These are phyloP conservation scores for Helicolenus hilgendorfi DNA, from an alignment of 2,797 vertebrate genomes.

Conservation along the genomic window DNA sequence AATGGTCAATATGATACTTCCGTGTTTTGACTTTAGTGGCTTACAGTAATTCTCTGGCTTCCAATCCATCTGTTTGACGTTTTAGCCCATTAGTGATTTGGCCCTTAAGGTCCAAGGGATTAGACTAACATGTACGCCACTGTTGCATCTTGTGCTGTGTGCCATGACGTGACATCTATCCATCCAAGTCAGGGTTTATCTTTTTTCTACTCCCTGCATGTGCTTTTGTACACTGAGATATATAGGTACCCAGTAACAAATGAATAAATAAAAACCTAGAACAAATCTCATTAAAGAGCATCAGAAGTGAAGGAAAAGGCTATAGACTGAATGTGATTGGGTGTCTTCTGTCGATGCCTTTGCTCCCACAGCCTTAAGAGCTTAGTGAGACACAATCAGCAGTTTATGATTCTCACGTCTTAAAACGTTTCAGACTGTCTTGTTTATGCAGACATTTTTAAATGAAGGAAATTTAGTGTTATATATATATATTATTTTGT, in stretches of 20 bases:
- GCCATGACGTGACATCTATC: constrained; percentile 36
- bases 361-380: background rate
- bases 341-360: background rate
- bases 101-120: constrained; percentile 26
- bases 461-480: background rate
- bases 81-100: constrained; percentile 31
- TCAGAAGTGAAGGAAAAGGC: background rate
- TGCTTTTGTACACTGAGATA: background rate
- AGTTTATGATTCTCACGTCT: background rate
- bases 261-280: background rate
- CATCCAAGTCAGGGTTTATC: constrained; percentile 18
- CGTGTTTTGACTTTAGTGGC: background rate
- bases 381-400: background rate
- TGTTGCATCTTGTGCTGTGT: constrained; percentile 12
- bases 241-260: background rate
- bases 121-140: background rate
- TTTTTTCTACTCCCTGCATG: constrained; percentile 4
- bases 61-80: constrained; percentile 31
- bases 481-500: background rate
- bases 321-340: background rate
- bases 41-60: constrained; percentile 25
- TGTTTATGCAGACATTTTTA: background rate
- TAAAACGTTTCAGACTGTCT: background rate
- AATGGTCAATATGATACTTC: background rate
- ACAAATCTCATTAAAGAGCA: background rate